A percentile compares a stretch with the other conserved stretches of the same genome.
Evolutionary conservation across 2,797 vertebrate genomes (phyloP).

Genomic region (Kryptopterus vitreolus): DNA sequence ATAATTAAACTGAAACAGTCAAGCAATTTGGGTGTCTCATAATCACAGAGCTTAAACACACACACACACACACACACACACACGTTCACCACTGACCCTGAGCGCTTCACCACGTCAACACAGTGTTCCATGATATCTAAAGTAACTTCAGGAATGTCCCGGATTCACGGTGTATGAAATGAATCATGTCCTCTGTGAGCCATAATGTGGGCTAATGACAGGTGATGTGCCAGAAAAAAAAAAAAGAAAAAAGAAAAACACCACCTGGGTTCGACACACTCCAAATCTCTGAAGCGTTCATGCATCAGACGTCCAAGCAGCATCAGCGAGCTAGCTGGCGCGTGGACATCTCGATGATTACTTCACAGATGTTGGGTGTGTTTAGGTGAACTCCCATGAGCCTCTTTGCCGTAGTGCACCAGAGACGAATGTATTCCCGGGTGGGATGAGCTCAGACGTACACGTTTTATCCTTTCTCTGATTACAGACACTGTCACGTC

Average conservation of each 20-base stretch:
- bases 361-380: constrained; percentile 35
- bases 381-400: constrained; percentile 27
- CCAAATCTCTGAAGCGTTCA: constrained; percentile 22
- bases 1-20: constrained; percentile 34
- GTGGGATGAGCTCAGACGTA: constrained; percentile 9
- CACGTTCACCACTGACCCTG: neutral
- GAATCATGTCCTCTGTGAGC: neutral
- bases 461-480: neutral
- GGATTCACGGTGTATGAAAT: neutral
- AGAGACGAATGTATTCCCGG: constrained; percentile 16
- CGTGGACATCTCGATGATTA: constrained; percentile 17
- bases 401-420: neutral
- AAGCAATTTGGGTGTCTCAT: constrained; percentile 14
- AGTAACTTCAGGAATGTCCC: neutral
- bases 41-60: constrained; percentile 4
- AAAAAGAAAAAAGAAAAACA: neutral
- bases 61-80: neutral
- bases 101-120: neutral
- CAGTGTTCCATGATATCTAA: neutral
- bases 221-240: neutral
- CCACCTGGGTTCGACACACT: constrained; percentile 27
- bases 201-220: neutral
- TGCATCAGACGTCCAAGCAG: constrained; percentile 9
- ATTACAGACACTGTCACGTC: neutral
- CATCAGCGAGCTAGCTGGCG: neutral